Evolutionary conservation across 2,113 vertebrate species (phyloP).

Genomic region (Polyodon spathula): DNA sequence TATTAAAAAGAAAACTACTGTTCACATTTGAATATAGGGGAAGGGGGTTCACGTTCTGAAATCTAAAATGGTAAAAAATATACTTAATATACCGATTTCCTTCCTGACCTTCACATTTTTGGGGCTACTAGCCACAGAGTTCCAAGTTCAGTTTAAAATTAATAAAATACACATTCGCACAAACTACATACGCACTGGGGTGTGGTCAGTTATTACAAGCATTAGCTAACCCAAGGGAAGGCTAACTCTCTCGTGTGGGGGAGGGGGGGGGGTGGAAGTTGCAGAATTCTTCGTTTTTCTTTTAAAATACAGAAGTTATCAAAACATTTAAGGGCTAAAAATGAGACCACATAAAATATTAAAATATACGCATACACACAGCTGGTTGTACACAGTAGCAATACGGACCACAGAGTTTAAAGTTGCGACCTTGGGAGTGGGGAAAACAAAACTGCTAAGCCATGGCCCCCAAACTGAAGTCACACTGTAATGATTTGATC

Average conservation of each 20-base stretch:
- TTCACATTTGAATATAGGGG: no score
- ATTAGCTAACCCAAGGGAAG: constrained; percentile 16
- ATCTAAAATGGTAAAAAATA: constrained; percentile 25
- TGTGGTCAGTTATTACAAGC: constrained; percentile 19
- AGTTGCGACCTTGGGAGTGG: no score
- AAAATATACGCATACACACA: constrained; percentile 55
- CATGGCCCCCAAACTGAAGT: no score
- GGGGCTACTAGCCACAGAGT: constrained; percentile 33
- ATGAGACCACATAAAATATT: constrained; percentile 65
- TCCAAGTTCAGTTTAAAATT: constrained; percentile 52
- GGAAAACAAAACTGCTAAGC: no score
- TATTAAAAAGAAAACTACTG: constrained; percentile 30
- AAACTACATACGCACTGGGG: constrained; percentile 36
- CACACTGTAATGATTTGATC: no score
- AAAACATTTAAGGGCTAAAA: constrained; percentile 85
- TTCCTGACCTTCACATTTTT: constrained; percentile 25
- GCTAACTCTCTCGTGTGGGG: constrained; percentile 40
- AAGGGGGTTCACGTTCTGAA: constrained; percentile 52
- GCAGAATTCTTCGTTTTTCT: constrained; percentile 64
- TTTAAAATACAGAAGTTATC: constrained; percentile 94
- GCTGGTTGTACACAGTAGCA: constrained; percentile 74
- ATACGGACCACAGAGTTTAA: constrained; percentile 51
- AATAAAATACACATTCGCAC: constrained; percentile 23
- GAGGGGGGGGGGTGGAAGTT: no score
- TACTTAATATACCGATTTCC: constrained; percentile 42